Percentiles rank a stretch among this genome's conserved stretches.
Conservation (phyloP, 2,113 vertebrate species). For the Leuciscus idus region DNA sequence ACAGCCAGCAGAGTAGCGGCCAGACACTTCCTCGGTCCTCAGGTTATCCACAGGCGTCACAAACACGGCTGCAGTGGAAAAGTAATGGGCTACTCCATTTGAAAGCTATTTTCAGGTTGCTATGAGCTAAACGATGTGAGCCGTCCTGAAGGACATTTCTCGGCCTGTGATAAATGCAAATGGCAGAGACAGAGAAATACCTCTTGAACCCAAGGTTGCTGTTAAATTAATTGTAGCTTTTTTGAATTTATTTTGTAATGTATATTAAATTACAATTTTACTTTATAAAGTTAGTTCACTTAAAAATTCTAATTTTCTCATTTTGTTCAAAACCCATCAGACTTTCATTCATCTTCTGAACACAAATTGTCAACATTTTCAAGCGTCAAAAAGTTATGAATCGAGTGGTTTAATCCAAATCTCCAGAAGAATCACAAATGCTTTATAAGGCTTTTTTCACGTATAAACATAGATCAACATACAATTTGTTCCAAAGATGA, state of each 20-base stretch:
- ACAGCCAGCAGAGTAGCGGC: constrained; percentile 33
- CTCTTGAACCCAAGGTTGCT: background rate
- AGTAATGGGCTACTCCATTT: constrained; percentile 30
- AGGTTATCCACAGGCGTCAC: constrained; percentile 23
- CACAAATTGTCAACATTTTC: background rate
- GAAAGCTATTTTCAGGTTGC: constrained; percentile 23
- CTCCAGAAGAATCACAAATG: background rate
- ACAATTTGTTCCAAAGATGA: background rate
- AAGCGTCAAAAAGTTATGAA: background rate
- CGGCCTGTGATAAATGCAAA: background rate
- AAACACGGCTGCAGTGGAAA: constrained; percentile 12
- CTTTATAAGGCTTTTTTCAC: background rate
- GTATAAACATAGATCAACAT: background rate
- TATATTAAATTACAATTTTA: background rate
- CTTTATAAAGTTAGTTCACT: background rate
- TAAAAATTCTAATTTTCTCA: background rate
- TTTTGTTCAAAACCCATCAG: background rate
- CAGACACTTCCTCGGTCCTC: constrained; percentile 10
- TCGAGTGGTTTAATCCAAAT: background rate
- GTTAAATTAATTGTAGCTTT: background rate
- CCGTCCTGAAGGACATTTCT: background rate
- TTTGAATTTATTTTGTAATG: background rate
- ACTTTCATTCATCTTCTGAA: background rate
- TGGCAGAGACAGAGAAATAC: background rate
- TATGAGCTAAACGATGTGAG: constrained; percentile 12